Evolutionary conservation across 2,113 vertebrate species (phyloP).

Genomic region (Alethe diademata): DNA sequence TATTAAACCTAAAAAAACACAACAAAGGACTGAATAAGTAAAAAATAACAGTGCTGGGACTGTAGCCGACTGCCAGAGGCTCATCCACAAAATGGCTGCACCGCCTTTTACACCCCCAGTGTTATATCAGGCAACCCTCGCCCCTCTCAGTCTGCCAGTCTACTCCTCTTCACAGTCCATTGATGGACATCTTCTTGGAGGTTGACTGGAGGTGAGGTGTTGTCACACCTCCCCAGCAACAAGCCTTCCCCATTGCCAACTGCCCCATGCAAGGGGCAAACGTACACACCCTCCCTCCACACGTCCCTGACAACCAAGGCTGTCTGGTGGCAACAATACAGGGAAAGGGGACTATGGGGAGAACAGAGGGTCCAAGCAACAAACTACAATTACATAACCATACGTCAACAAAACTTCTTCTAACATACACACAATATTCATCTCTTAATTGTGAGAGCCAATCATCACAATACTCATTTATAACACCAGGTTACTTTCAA

Average conservation of each 20-base stretch:
- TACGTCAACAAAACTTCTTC: background rate
- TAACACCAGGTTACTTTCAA: background rate
- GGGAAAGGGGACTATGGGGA: background rate
- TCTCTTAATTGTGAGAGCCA: background rate
- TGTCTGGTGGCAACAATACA: background rate
- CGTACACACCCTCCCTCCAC: background rate
- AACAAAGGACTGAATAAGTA: background rate
- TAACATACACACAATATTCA: background rate
- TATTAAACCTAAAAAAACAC: background rate
- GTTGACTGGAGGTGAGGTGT: background rate
- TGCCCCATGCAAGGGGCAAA: background rate
- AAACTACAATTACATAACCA: background rate
- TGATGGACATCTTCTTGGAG: background rate
- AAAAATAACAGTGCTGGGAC: background rate
- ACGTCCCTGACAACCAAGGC: background rate
- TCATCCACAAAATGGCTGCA: background rate
- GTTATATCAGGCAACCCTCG: background rate
- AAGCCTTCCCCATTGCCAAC: background rate
- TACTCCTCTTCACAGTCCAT: background rate
- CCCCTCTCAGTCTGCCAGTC: background rate
- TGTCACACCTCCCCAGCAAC: background rate
- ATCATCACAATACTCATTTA: background rate
- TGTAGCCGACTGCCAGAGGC: background rate
- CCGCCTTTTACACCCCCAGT: background rate
- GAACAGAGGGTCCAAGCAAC: background rate